A percentile compares a stretch with the other conserved stretches of the same genome.
Evolutionary conservation across 92 coral and sea anemone genomes (phyloP).

Genomic region (Virgularia gustaviana): DNA sequence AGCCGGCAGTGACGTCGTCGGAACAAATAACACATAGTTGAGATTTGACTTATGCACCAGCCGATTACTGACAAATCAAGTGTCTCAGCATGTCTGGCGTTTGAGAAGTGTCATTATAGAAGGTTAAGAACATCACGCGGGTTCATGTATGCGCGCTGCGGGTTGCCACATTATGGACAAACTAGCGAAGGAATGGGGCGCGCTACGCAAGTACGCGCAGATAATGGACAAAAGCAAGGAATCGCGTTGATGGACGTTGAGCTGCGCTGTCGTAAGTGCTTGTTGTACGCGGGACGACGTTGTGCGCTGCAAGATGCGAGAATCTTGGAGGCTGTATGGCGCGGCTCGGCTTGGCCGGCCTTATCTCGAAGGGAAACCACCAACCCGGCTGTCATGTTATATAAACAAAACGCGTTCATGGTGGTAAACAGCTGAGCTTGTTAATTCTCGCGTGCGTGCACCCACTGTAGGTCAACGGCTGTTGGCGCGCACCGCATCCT

Average conservation of each 20-base stretch:
- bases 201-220: background rate
- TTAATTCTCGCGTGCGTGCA: too few relatives aligned
- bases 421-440: conserved; percentile 29
- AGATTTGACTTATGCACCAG: conserved; percentile 1
- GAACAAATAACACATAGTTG: conserved; percentile 28
- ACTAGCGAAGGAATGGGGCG: background rate
- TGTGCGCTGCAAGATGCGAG: too few relatives aligned
- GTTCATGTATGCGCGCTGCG: conserved; percentile 21
- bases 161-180: conserved; percentile 23
- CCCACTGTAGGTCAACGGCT: too few relatives aligned
- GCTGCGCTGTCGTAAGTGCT: too few relatives aligned
- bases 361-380: background rate
- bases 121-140: conserved; percentile 17
- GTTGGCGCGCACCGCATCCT: too few relatives aligned
- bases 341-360: conserved; percentile 10
- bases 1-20: conserved; percentile 35
- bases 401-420: conserved; percentile 26
- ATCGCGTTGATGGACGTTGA: too few relatives aligned
- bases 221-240: too few relatives aligned
- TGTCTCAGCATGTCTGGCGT: background rate
- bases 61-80: conserved; percentile 8
- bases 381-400: background rate
- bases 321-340: background rate
- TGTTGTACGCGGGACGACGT: too few relatives aligned
- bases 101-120: conserved; percentile 33